Evolutionary conservation across 2,888 invertebrate species (phyloP), one percentile per base, ranked within the genome.

Genomic region (Hemithea aestivaria): DNA sequence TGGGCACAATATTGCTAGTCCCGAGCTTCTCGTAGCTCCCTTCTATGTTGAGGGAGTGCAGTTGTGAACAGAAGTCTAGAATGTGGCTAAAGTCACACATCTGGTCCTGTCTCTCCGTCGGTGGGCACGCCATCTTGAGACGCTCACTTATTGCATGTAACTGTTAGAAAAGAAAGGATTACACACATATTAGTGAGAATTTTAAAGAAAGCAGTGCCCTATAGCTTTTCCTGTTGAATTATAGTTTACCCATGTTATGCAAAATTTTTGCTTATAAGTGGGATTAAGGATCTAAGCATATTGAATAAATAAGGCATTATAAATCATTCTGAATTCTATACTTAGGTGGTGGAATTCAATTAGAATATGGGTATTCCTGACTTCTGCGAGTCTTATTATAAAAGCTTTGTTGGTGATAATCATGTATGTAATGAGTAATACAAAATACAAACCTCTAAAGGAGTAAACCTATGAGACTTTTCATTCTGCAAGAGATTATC

Each of bases 11-110:
- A 68, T 95, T 96, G 68, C 97, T 97, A 0, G 92, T 91, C 5
- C 93, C 93, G 27, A 95, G 91, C 24, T 90, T 89, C 38, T 90
- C 88, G 12, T 88, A 83, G 54, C 89, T 91, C 1, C 95, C 94
- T 62, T 87, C 87, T 4, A 96, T 90, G 51, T 88, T 89, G 7
- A 96, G 73, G 10, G 89, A 88, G 10, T 90, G 90, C 12, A 97
- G 79, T 64, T 95, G 93, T 0, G 92, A 92, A 70, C 93, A 94
- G 64, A 96, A 95, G 75, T 98, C 98, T 35, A 98, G 73, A 1
- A 97, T 92, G 62, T 97, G 96, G 48, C 96, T 96, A 57, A 98
- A 94, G 78, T 98, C 97, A 59, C 92, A 94, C 73, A 92, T 91
- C 54, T 92, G 92, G 58, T 96, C 94, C 11, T 90, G 89, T 45